A percentile compares a stretch with the other conserved stretches of the same genome.
Conservation (phyloP, 2,888 invertebrate species). For the Athrips mouffetella region DNA sequence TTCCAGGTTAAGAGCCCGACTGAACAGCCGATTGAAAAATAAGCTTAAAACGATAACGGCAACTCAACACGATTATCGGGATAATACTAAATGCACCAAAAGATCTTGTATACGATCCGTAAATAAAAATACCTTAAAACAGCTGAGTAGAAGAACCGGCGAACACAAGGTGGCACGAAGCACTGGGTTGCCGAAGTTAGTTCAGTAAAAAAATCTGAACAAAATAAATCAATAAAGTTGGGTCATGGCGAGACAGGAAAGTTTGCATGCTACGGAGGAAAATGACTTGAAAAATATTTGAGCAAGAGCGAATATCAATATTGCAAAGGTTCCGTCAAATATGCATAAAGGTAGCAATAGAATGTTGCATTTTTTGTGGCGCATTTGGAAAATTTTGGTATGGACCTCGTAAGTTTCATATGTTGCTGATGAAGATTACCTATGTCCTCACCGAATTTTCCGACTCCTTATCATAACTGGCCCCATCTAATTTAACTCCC, state of each 20-base stretch:
- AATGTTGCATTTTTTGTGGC: too few relatives aligned
- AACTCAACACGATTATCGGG: background rate
- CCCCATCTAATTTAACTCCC: too few relatives aligned
- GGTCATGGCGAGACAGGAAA: constrained; percentile 50
- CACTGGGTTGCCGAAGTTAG: constrained; percentile 42
- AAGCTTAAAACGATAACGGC: too few relatives aligned
- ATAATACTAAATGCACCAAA: background rate
- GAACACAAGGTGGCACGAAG: constrained; percentile 40
- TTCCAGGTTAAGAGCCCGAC: too few relatives aligned
- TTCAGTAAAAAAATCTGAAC: constrained; percentile 34
- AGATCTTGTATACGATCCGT: background rate
- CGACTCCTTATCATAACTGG: too few relatives aligned
- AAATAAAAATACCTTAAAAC: background rate
- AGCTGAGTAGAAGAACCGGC: constrained; percentile 30
- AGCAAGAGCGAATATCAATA: constrained; percentile 21
- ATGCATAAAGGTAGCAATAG: constrained; percentile 9
- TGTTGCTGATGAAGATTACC: too few relatives aligned
- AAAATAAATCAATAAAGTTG: constrained; percentile 47
- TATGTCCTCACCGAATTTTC: too few relatives aligned
- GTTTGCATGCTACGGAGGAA: constrained; percentile 50
- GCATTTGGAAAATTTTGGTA: too few relatives aligned
- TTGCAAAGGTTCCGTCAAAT: constrained; percentile 35
- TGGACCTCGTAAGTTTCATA: too few relatives aligned
- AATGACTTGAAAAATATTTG: constrained; percentile 38
- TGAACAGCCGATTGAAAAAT: too few relatives aligned